Base-by-base conservation (phyloP, 37 sponge, comb jelly and placozoan genomes). In the Chondrilla cf. caribensis region DNA sequence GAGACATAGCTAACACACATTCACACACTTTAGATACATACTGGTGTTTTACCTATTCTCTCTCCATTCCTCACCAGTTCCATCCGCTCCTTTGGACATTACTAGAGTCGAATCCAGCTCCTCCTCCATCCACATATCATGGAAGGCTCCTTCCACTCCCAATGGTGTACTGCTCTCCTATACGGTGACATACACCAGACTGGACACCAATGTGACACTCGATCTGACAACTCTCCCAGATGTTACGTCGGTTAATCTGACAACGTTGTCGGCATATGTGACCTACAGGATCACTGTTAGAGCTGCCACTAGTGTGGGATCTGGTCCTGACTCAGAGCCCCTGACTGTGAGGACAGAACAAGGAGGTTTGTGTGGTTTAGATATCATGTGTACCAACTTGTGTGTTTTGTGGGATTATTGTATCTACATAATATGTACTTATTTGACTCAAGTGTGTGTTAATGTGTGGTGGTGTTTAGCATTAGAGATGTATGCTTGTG, bases 111-210 rank as follows among this genome's bases (percentile, higher is more conserved):
- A 1, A n/a, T 25, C 42, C 1, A 38, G n/a, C 41, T 39, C 41
- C 9, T 9, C 17, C 25, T 39, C 76, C 44, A 40, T 73, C 25
- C 18, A 19, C 2, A n/a, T 73, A 21, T 41, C 43, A 41, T 73
- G 76, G 76, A 19, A 1, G 2, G 2, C 42, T 25, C 76, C 76
- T 25, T 32, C 76, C 25, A 0, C 31, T 0, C 76, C 76, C 44
- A 73, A 73, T 73, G 76, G 76, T 24, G 41, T 73, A 37, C 76
- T 73, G 19, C 43, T 73, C 21, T 73, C 24, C 43, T 73, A 73
- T 39, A 15, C 18, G 44, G 24, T 73, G 6, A 62, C 18, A 6
- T 15, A 29, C 29, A 62, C 18, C 6, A 29, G 29, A 29, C 6
- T 15, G 7, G 64, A 62, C 25, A 15, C 6, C 29, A 62, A 62